Percentiles rank a stretch among this genome's conserved stretches.
Evolutionary conservation across 1,140 invertebrate genomes (phyloP).

Genomic region (Drosophila triauraria): DNA sequence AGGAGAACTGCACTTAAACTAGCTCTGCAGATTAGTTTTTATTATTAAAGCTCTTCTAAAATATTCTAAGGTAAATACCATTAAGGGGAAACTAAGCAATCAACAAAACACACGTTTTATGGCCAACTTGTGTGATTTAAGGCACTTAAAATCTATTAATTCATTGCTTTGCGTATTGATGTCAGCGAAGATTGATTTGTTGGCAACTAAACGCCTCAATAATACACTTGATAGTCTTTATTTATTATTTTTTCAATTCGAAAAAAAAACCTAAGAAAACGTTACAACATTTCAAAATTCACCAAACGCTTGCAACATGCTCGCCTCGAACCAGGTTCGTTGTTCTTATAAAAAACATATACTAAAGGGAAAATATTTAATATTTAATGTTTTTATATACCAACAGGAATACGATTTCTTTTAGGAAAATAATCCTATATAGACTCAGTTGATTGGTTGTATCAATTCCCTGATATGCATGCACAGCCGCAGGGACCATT

Average conservation of each 20-base stretch:
- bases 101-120: background rate
- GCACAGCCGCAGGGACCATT: constrained; percentile 22
- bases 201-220: constrained; percentile 4
- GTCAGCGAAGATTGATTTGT: constrained; percentile 16
- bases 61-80: background rate
- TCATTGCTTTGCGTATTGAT: background rate
- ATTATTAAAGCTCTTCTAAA: background rate
- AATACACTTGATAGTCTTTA: constrained; percentile 9
- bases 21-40: too few relatives aligned
- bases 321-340: constrained; percentile 12
- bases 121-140: background rate
- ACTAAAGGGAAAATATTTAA: background rate
- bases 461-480: constrained; percentile 34
- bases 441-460: background rate
- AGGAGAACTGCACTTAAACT: background rate
- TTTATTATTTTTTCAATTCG: constrained; percentile 2
- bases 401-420: background rate
- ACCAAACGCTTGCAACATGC: constrained; percentile 11
- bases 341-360: background rate
- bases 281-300: constrained; percentile 19
- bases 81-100: background rate
- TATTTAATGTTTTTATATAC: background rate
- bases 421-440: background rate
- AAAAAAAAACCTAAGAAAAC: background rate
- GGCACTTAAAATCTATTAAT: background rate